These are phyloP conservation scores for Ammodytes marinus DNA, from an alignment of 2,113 vertebrate genomes.

Conservation along the genomic window DNA sequence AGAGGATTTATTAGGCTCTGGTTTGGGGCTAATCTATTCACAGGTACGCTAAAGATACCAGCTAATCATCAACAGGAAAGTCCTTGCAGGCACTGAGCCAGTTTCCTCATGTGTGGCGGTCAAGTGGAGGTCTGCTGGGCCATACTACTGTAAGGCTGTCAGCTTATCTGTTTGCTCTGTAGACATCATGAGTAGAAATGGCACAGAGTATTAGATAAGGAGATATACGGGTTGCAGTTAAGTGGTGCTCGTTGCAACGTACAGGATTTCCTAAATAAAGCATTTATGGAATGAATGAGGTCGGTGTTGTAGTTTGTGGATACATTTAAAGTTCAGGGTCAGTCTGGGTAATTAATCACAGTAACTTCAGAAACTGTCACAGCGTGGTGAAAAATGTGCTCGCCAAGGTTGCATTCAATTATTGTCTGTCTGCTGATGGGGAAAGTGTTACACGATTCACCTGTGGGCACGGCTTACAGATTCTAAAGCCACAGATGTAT, in stretches of 20 bases:
- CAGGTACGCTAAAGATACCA: constrained; percentile 68
- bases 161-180: constrained; percentile 4
- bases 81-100: neutral
- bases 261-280: neutral
- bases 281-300: neutral
- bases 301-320: neutral
- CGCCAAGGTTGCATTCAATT: constrained; percentile 22
- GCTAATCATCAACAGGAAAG: constrained; percentile 57
- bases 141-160: neutral
- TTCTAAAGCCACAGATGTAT: neutral
- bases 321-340: constrained; percentile 18
- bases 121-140: neutral
- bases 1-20: constrained; percentile 68
- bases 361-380: constrained; percentile 15
- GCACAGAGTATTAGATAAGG: neutral
- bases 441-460: constrained; percentile 25
- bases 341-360: constrained; percentile 37
- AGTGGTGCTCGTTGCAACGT: neutral
- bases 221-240: neutral
- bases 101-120: constrained; percentile 13
- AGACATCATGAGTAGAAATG: neutral
- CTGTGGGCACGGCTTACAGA: constrained; percentile 19
- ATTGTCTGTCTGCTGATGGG: constrained; percentile 39
- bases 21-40: constrained; percentile 75
- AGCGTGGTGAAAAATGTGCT: constrained; percentile 18